Evolutionary conservation across 2,113 vertebrate species (phyloP).

Genomic region (Agapornis roseicollis): DNA sequence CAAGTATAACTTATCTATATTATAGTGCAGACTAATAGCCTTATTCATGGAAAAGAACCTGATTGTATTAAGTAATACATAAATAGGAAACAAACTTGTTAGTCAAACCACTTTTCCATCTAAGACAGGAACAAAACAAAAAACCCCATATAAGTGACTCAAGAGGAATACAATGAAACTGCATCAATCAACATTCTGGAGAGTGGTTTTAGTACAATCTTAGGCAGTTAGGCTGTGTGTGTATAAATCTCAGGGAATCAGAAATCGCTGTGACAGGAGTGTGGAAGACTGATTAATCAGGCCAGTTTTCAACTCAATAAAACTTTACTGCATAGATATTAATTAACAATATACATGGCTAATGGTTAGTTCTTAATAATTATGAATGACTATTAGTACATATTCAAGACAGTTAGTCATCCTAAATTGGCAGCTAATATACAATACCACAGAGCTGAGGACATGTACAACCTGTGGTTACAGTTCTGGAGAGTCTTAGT

Average conservation of each 20-base stretch:
- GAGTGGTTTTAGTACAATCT: neutral
- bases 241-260: neutral
- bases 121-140: neutral
- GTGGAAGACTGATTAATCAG: neutral
- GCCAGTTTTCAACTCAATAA: slow-evolving; percentile 24
- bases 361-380: neutral
- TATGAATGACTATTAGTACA: neutral
- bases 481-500: neutral
- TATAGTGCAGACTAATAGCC: neutral
- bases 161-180: neutral
- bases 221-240: neutral
- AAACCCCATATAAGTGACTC: neutral
- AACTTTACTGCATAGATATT: slow-evolving; percentile 45
- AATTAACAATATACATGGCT: neutral
- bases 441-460: neutral
- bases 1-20: neutral
- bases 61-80: neutral
- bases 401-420: neutral
- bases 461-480: neutral
- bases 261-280: fast-evolving
- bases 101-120: neutral
- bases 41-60: neutral
- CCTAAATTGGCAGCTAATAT: neutral
- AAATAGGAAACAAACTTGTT: neutral
- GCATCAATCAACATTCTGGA: neutral